A percentile compares a stretch with the other conserved stretches of the same genome.
Evolutionary conservation across 2,113 vertebrate genomes (phyloP).

Genomic region (Lagenorhynchus albirostris): DNA sequence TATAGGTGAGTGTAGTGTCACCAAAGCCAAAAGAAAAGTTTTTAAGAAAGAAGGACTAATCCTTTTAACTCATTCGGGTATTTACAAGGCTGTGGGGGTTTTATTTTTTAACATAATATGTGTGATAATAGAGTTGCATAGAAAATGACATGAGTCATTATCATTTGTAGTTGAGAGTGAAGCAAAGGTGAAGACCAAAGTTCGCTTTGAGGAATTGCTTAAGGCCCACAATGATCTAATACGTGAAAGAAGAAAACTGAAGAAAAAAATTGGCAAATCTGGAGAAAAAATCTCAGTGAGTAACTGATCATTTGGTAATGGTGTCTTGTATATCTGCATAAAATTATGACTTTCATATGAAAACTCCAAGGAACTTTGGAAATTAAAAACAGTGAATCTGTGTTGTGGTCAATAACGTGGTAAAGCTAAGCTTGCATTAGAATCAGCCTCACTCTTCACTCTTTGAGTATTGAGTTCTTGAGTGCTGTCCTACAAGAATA

Average conservation of each 20-base stretch:
- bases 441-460: neutral
- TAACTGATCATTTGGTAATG: slow-evolving; percentile 46
- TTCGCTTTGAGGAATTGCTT: slow-evolving; percentile 91
- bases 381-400: neutral
- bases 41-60: neutral
- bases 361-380: neutral
- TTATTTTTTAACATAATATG: neutral
- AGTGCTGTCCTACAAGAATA: neutral
- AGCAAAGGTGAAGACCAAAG: slow-evolving; percentile 90
- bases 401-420: neutral
- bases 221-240: slow-evolving; percentile 84
- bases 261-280: slow-evolving; percentile 80
- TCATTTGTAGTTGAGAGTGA: slow-evolving; percentile 89
- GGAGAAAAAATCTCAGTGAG: slow-evolving; percentile 88
- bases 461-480: neutral
- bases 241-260: slow-evolving; percentile 78
- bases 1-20: neutral
- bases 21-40: neutral
- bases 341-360: neutral
- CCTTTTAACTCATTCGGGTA: neutral
- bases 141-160: neutral
- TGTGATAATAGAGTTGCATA: slow-evolving; percentile 12
- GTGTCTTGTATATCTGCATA: neutral
- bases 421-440: neutral
- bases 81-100: neutral